phyloP scores from a whole-genome alignment of 1,140 invertebrate genomes.

The Zaprionus vittiger region DNA sequence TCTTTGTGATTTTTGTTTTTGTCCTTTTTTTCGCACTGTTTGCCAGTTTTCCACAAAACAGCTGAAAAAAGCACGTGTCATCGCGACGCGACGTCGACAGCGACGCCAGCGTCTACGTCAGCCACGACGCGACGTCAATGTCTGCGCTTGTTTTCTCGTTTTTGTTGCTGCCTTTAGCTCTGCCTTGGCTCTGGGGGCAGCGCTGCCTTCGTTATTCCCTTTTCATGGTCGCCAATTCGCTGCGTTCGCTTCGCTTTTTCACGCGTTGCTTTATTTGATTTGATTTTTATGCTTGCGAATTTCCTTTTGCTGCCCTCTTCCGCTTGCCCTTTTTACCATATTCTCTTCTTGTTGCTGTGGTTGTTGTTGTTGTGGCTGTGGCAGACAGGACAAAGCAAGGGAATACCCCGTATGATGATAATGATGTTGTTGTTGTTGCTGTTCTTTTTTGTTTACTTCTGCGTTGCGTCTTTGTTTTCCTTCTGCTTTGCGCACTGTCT shows the following conservation, averaged over 20 bases:
- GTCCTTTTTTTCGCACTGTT: constrained; percentile 78
- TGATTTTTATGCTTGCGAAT: constrained; percentile 76
- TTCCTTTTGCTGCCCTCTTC: constrained; percentile 52
- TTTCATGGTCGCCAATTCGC: constrained; percentile 69
- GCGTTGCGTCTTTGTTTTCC: background rate
- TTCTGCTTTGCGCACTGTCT: background rate
- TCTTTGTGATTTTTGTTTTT: constrained; percentile 72
- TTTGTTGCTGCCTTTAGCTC: constrained; percentile 24
- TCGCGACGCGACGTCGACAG: constrained; percentile 45
- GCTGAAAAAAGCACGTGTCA: constrained; percentile 84
- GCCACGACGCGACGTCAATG: constrained; percentile 41
- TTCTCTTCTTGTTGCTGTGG: constrained; percentile 39
- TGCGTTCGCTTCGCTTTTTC: constrained; percentile 48
- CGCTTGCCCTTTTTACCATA: constrained; percentile 4
- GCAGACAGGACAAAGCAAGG: constrained; percentile 72
- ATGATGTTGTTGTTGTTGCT: constrained; percentile 36
- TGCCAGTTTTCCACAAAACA: constrained; percentile 77
- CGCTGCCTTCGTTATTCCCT: constrained; percentile 36
- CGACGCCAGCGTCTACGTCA: constrained; percentile 22
- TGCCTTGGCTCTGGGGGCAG: background rate
- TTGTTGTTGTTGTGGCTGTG: constrained; percentile 21
- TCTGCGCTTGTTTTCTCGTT: constrained; percentile 60
- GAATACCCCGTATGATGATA: constrained; percentile 55
- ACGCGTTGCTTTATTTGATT: constrained; percentile 66
- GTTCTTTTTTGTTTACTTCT: constrained; percentile 16